A percentile compares a stretch with the other conserved stretches of the same genome.
These are phyloP conservation scores for Caenorhabditis sulstoni DNA, from an alignment of 2,888 invertebrate genomes.

Conservation along the genomic window DNA sequence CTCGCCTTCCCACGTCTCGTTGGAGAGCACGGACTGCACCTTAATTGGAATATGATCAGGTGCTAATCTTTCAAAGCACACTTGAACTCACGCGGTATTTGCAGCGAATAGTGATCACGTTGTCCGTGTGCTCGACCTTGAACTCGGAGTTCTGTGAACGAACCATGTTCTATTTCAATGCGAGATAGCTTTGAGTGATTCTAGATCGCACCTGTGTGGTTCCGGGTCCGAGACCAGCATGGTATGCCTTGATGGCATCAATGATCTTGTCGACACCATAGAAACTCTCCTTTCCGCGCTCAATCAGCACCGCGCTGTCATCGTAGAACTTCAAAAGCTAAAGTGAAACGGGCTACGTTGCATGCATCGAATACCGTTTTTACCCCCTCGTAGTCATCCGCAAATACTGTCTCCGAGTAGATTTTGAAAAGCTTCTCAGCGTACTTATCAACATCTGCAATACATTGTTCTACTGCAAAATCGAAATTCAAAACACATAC, in stretches of 20 bases:
- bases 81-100: constrained; percentile 51
- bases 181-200: not conserved
- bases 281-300: constrained; percentile 48
- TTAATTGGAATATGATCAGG: constrained; percentile 35
- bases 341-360: not conserved
- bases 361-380: no score
- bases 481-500: constrained; percentile 9
- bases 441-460: constrained; percentile 41
- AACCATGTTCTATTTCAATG: constrained; percentile 43
- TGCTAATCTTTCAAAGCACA: not conserved
- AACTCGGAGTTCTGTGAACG: constrained; percentile 52
- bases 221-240: constrained; percentile 46
- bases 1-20: constrained; percentile 53
- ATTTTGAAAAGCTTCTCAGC: constrained; percentile 45
- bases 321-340: constrained; percentile 53
- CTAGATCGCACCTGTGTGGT: constrained; percentile 42
- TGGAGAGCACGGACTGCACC: constrained; percentile 55
- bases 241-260: constrained; percentile 54
- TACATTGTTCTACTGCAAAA: not conserved
- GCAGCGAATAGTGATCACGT: constrained; percentile 43
- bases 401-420: constrained; percentile 53
- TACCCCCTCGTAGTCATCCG: constrained; percentile 52
- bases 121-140: constrained; percentile 49
- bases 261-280: constrained; percentile 48
- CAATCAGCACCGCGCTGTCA: constrained; percentile 54